phyloP scores from a whole-genome alignment of 2,797 vertebrate genomes.

The Argya squamiceps region DNA sequence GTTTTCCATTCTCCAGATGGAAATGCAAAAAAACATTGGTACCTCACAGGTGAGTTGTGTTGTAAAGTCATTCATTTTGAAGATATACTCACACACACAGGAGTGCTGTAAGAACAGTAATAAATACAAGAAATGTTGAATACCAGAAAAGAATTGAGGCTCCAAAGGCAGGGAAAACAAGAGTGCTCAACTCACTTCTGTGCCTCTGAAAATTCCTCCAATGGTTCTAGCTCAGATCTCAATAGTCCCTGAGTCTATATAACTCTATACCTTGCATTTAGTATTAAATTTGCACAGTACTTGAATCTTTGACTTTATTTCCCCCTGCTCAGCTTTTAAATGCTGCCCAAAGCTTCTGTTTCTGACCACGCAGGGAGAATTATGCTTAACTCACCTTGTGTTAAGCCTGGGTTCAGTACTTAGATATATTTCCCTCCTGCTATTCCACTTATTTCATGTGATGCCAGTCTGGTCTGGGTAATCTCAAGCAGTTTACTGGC shows the following conservation, averaged over 20 bases:
- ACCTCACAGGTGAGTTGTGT: neutral
- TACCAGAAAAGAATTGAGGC: neutral
- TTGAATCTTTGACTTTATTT: constrained; percentile 13
- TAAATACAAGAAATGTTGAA: neutral
- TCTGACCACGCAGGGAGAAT: neutral
- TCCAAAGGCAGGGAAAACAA: neutral
- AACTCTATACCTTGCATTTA: neutral
- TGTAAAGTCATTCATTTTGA: neutral
- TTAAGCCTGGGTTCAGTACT: neutral
- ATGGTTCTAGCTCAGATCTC: neutral
- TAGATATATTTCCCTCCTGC: neutral
- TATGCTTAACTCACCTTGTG: neutral
- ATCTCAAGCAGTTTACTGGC: neutral
- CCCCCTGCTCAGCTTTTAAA: neutral
- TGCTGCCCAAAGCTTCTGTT: neutral
- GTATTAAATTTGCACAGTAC: neutral
- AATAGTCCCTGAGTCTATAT: neutral
- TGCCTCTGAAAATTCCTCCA: neutral
- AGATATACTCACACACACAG: neutral
- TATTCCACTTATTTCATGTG: neutral
- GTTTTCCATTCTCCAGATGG: constrained; percentile 1
- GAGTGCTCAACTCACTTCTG: neutral
- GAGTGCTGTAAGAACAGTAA: neutral
- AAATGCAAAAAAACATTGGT: neutral
- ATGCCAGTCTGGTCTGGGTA: neutral